Percentiles rank a stretch among this genome's conserved stretches.
Conservation (phyloP, 2,797 vertebrate genomes). For the Otus scops region DNA sequence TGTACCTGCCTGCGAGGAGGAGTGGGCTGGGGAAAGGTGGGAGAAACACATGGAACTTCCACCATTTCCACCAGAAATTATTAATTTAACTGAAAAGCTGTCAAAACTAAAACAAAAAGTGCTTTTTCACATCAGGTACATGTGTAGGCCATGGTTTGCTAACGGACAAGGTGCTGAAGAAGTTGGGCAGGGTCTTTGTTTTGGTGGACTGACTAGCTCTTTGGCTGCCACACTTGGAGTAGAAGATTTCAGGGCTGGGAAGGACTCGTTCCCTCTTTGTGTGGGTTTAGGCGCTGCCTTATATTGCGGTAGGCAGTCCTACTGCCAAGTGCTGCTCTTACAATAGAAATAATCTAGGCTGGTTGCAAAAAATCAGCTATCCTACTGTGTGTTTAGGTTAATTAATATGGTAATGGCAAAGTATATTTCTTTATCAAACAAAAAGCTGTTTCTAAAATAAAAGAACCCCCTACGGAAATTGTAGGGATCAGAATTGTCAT, state of each 20-base stretch:
- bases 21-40: background rate
- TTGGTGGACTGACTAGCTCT: background rate
- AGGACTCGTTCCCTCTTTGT: background rate
- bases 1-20: background rate
- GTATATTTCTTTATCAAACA: background rate
- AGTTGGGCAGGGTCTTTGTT: background rate
- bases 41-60: background rate
- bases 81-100: background rate
- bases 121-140: background rate
- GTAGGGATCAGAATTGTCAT: background rate
- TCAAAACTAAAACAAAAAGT: background rate
- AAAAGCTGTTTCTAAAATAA: background rate
- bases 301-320: background rate
- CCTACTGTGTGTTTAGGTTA: background rate
- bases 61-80: background rate
- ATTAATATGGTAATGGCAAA: background rate
- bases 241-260: background rate
- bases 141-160: background rate
- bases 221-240: background rate
- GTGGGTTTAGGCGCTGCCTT: background rate
- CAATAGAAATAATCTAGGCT: background rate
- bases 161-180: background rate
- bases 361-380: background rate
- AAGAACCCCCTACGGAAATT: background rate
- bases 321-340: background rate